These are phyloP conservation scores for Dasypus novemcinctus DNA, from an alignment of 2,113 vertebrate genomes.

Conservation along the genomic window DNA sequence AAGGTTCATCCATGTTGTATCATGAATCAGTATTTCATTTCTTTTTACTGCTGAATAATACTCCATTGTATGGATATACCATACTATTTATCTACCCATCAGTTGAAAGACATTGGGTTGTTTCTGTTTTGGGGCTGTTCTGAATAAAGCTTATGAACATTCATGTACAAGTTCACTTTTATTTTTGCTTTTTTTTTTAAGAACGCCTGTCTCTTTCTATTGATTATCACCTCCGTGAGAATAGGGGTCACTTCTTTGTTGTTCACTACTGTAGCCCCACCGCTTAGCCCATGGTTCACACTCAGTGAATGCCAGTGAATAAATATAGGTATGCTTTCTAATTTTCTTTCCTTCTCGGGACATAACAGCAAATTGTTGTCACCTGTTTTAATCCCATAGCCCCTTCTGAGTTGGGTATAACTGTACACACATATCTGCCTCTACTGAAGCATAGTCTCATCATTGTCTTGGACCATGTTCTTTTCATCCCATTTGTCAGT, in stretches of 20 bases:
- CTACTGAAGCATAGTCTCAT: neutral
- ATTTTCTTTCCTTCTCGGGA: neutral
- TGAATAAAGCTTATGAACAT: neutral
- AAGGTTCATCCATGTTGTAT: neutral
- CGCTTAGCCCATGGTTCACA: neutral
- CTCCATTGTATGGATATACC: neutral
- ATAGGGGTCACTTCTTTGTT: neutral
- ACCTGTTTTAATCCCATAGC: neutral
- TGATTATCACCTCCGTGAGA: slow-evolving; percentile 20
- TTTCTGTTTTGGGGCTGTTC: neutral
- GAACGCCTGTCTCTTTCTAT: neutral
- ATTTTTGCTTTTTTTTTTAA: neutral
- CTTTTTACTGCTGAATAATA: slow-evolving; percentile 45
- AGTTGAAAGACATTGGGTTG: neutral
- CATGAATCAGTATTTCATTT: slow-evolving; percentile 24
- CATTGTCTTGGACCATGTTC: neutral
- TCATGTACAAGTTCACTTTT: slow-evolving; percentile 8
- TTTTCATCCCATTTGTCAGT: neutral
- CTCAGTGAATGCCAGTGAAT: slow-evolving; percentile 27
- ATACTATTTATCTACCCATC: neutral
- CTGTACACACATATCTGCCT: neutral
- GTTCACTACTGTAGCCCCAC: neutral
- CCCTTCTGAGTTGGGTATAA: neutral
- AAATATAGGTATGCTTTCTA: neutral
- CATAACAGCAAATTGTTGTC: slow-evolving; percentile 6